Evolutionary conservation across 2,113 vertebrate species (phyloP), one percentile per base, ranked within the genome.

Genomic region (Paraplagusia blochii): DNA sequence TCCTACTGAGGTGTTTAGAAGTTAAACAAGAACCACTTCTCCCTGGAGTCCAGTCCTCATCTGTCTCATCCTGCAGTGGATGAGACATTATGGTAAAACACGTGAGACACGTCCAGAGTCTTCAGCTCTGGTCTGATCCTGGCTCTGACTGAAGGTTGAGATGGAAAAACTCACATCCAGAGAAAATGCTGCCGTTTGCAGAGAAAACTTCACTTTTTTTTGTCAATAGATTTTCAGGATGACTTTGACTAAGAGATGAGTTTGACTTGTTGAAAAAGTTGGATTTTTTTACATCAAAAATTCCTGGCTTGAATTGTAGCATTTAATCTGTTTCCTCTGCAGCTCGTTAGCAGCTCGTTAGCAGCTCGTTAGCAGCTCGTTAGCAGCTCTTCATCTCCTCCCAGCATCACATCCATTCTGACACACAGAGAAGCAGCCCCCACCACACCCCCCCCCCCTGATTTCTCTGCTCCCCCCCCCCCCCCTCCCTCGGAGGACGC

Each of bases 361-460:
- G n/a, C n/a, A n/a, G n/a, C 80, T 72, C 78, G 74, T 79, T 73
- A 58, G 49, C 53, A 53, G 74, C 80, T 86, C 82, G 82, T 85
- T 86, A 84, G 74, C 72, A 54, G 44, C 74, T 58, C 77, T 83
- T 85, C 63, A 76, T 78, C 77, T 72, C 66, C 75, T 76, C 59
- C 36, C 39, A 56, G 62, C 52, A 82, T 71, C 69, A 4, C 48
- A 48, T 74, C 47, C 77, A 36, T 55, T 65, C 56, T 48, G 58
- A 74, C 70, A 78, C n/a, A 5, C 64, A 63, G 54, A 74, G 58
- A 51, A 52, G 74, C 62, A 80, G 53, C 51, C 38, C 49, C 50
- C 69, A 40, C 66, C 61, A 55, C 43, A 58, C 33, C 35, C 16
- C 61, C 18, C 57, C 17, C 22, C 11, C 56, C 38, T 29, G 22